Evolutionary conservation across 2,888 invertebrate species (phyloP).

Genomic region (Morpho achilles): DNA sequence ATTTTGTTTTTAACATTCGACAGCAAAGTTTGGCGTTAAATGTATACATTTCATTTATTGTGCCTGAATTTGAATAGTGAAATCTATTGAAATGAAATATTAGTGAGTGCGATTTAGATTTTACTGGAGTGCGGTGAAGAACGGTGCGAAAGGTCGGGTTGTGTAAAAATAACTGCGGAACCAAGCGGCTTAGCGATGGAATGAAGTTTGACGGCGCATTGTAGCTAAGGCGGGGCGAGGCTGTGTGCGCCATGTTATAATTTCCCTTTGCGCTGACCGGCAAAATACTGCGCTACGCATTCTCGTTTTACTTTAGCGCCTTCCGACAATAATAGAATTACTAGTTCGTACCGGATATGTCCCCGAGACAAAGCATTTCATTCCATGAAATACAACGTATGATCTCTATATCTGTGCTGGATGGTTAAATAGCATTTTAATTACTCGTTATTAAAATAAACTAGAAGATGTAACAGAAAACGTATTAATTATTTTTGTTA

Average conservation of each 20-base stretch:
- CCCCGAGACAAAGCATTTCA: too few relatives aligned
- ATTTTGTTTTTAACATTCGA: conserved; percentile 26
- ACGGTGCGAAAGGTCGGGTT: conserved; percentile 78
- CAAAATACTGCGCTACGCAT: conserved; percentile 63
- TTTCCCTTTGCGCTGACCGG: conserved; percentile 73
- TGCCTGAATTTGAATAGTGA: conserved; percentile 47
- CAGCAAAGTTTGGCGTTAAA: conserved; percentile 7
- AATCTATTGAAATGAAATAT: conserved; percentile 36
- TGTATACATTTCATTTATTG: conserved; percentile 21
- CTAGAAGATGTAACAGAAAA: too few relatives aligned
- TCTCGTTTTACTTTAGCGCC: conserved; percentile 24
- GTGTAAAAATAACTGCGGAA: conserved; percentile 80
- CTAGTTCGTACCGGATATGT: too few relatives aligned
- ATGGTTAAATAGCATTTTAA: too few relatives aligned
- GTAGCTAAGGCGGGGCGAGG: conserved; percentile 76
- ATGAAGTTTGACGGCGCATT: conserved; percentile 78
- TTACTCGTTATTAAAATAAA: too few relatives aligned
- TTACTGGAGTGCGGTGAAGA: conserved; percentile 72
- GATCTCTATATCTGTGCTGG: too few relatives aligned
- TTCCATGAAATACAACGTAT: too few relatives aligned
- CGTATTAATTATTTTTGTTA: too few relatives aligned
- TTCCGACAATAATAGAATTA: not conserved
- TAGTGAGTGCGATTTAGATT: conserved; percentile 65
- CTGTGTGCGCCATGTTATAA: conserved; percentile 77
- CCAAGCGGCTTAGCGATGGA: conserved; percentile 75